A percentile compares a stretch with the other conserved stretches of the same genome.
phyloP scores from a whole-genome alignment of 2,797 vertebrate genomes.

The Chaetophractus vellerosus region DNA sequence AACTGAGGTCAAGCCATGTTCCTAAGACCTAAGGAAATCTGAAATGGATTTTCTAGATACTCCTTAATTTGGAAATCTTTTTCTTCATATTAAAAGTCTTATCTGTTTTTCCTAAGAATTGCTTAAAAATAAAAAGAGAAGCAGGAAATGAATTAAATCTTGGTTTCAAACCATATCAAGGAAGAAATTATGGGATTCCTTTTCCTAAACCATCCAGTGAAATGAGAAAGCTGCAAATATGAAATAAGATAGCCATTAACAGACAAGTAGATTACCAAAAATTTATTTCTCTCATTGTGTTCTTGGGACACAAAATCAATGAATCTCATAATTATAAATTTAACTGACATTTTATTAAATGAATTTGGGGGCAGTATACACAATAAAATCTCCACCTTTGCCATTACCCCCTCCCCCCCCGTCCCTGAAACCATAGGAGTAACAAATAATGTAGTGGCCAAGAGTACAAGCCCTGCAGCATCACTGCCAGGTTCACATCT shows the following conservation, averaged over 20 bases:
- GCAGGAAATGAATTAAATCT: constrained; percentile 5
- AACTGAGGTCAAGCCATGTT: neutral
- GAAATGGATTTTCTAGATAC: constrained; percentile 45
- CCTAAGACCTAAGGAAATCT: constrained; percentile 8
- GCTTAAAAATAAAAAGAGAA: constrained; percentile 55
- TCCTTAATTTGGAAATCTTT: neutral
- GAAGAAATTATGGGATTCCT: constrained; percentile 16
- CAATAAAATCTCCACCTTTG: constrained; percentile 38
- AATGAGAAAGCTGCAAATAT: constrained; percentile 6
- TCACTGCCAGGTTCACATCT: neutral
- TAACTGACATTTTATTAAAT: constrained; percentile 58
- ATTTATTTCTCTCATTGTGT: constrained; percentile 33
- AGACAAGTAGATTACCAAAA: neutral
- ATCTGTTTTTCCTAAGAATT: constrained; percentile 36
- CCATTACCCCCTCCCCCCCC: neutral
- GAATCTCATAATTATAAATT: neutral
- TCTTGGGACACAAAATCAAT: constrained; percentile 34
- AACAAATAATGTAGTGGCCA: neutral
- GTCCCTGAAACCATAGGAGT: neutral
- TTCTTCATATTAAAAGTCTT: constrained; percentile 53
- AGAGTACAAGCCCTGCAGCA: neutral
- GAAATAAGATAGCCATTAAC: constrained; percentile 3
- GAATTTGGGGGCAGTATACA: neutral
- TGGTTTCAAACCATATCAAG: neutral
- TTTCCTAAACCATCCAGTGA: constrained; percentile 52